Evolutionary conservation across 2,888 invertebrate genomes (phyloP), one percentile per base, ranked within the genome.

Genomic region (Tetragnatha montana): DNA sequence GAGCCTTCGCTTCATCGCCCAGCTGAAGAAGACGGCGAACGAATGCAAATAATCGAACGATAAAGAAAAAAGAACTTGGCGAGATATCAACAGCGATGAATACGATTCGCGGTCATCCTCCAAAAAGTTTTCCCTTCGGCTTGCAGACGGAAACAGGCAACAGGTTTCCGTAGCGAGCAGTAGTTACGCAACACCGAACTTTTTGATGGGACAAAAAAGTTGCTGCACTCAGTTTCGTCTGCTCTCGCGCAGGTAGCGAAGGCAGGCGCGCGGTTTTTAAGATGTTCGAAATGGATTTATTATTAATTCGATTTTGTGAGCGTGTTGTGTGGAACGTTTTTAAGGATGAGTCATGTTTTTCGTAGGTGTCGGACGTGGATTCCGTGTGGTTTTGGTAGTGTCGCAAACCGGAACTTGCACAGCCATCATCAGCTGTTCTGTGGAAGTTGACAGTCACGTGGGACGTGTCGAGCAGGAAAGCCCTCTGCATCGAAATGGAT

Each of bases 91-190:
- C 60, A 60, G 60, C 60, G 60, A 17, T 60, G 60, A 60, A 60
- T 7, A 12, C 14, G 81, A 82, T 71, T 51, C 82, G 82, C 87
- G 87, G 87, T 81, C 87, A 87, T 87, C 81, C 47, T 50, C 17
- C 19, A 17, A 71, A 81, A 88, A 79, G 17, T 89, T 89, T 83
- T 68, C 79, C 74, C 70, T 75, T 75, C 21, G 8, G 51, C 71
- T 76, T 69, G 73, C 81, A 60, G 74, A 75, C 88, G 89, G 89
- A 88, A 88, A 79, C 78, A 69, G 81, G 68, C 81, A 86, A 85
- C 89, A 89, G 85, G 89, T 89, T 89, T 89, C 89, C 89, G 84
- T 81, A 73, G 80, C 85, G n/a, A n/a, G n/a, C n/a, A n/a, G n/a
- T n/a, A 71, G 87, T 84, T 74, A 74, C 89, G 84, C 81, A 85